Base-by-base conservation (phyloP, 2,888 invertebrate species). In the Eubasilissa splendida region DNA sequence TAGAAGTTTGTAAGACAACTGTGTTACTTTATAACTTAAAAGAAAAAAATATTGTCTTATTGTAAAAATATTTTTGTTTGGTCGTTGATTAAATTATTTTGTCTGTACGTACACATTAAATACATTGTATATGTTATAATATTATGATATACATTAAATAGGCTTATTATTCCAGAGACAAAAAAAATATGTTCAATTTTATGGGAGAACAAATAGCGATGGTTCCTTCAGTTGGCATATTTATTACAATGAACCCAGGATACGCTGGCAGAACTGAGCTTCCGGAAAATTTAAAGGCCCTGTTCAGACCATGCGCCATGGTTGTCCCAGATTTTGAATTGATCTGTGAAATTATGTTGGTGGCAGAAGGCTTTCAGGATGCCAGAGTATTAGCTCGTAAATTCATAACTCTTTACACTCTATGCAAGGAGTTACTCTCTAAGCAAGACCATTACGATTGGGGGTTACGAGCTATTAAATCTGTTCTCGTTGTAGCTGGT, bases 391-490 rank as follows among this genome's bases (percentile, higher is more conserved):
- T 99, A 63, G 98, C 98, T 0, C 92, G 98, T 82, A 99, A 99
- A 88, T 98, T 99, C 87, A 97, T 98, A 84, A 99, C 98, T 0
- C 90, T 99, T 8, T 98, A 98, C 86, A 97, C 97, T 0, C 90
- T 99, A 54, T 99, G 98, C 87, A 97, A 97, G 86, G 98, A 99
- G 87, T 88, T 98, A 76, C 89, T 98, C 60, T 98, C 98, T 0
- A 98, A 98, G 87, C 96, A 97, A 90, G 98, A 99, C 89, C 99
- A 99, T 88, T 99, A 99, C 86, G 98, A 99, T 89, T 97, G 98
- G 98, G 99, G 99, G 33, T 89, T 99, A 77, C 91, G 99, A 85
- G 98, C 98, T 78, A 98, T 99, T 84, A 99, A 99, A 88, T 98
- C 98, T 0, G 98, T 99, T 9, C 89, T 99, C 50, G 98, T 98